phyloP scores from a whole-genome alignment of 2,888 invertebrate species.

The Heliconius sara region DNA sequence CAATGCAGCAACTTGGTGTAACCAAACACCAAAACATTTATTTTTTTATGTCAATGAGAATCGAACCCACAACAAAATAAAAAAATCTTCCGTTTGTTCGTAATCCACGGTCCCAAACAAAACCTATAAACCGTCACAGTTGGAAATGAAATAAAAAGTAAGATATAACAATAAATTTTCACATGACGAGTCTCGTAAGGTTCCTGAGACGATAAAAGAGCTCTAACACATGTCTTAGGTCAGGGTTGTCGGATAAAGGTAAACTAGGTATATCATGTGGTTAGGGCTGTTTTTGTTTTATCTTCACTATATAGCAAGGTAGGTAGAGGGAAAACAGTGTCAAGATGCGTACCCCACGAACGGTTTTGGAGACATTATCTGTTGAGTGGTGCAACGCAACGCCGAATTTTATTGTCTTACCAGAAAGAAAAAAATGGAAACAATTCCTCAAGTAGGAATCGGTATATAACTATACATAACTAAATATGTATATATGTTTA shows the following conservation, averaged over 20 bases:
- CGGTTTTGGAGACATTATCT: neutral
- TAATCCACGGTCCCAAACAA: slow-evolving; percentile 20
- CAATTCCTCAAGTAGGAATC: too few species aligned
- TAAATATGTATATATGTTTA: too few species aligned
- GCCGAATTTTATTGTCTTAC: neutral
- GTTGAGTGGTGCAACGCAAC: neutral
- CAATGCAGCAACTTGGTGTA: too few species aligned
- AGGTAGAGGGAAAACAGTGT: neutral
- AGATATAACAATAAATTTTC: slow-evolving; percentile 57
- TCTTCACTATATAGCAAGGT: neutral
- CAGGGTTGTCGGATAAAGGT: slow-evolving; percentile 47
- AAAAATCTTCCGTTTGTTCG: neutral
- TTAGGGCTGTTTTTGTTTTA: neutral
- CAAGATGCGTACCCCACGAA: neutral
- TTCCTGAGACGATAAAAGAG: slow-evolving; percentile 53
- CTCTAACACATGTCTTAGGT: slow-evolving; percentile 49
- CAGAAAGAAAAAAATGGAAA: too few species aligned
- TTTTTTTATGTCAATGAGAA: neutral
- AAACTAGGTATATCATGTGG: neutral
- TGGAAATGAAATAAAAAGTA: slow-evolving; percentile 53
- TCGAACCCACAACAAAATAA: neutral
- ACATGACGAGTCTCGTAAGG: slow-evolving; percentile 57
- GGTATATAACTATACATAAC: too few species aligned
- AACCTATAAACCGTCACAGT: slow-evolving; percentile 46
- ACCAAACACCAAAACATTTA: too few species aligned